Conservation (phyloP, 37 sponge, comb jelly and placozoan species). For the Crambe crambe region DNA sequence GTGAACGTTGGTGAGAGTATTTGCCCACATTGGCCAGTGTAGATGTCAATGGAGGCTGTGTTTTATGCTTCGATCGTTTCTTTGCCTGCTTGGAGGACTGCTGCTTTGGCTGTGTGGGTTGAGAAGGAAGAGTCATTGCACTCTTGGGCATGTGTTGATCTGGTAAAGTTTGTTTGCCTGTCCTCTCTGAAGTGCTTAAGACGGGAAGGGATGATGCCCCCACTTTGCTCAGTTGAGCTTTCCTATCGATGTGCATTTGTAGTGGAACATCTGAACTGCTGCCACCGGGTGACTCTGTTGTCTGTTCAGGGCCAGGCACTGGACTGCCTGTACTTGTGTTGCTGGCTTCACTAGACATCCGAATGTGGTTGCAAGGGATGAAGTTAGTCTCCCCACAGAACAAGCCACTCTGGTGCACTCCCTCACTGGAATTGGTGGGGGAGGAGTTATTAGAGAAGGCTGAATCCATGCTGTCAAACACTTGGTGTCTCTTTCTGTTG, state of each 20-base stretch:
- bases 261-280: too few relatives aligned
- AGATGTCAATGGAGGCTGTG: neutral
- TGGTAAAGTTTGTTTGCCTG: neutral
- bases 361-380: neutral
- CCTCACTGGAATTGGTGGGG: constrained; percentile 47
- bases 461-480: constrained; percentile 47
- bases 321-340: constrained; percentile 17
- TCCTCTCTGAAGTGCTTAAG: neutral
- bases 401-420: neutral
- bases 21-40: neutral
- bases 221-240: neutral
- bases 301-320: neutral
- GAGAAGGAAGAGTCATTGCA: neutral
- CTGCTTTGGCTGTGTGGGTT: neutral
- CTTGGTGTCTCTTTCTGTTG: constrained; percentile 17
- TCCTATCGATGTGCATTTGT: neutral
- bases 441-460: constrained; percentile 69
- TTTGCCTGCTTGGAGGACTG: neutral
- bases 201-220: neutral
- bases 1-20: constrained; percentile 14
- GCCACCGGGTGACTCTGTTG: neutral
- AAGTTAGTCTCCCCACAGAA: constrained; percentile 45
- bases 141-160: neutral
- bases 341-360: constrained; percentile 48
- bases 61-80: neutral